Evolutionary conservation across 2,797 vertebrate genomes (phyloP).

Genomic region (Macropodus opercularis): DNA sequence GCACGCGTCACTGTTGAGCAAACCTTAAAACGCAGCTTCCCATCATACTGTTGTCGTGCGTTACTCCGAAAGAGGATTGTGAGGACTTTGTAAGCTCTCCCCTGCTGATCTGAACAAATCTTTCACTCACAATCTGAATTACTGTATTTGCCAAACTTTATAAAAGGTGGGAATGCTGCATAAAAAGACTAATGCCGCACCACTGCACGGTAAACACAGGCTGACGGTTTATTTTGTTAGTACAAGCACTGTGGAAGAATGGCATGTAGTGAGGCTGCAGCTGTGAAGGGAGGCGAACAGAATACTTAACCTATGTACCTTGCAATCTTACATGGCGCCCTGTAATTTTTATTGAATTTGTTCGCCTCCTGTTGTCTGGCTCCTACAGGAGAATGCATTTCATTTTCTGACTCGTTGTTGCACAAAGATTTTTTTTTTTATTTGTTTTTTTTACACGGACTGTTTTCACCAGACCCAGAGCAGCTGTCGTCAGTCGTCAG

Average conservation of each 20-base stretch:
- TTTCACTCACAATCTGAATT: no score
- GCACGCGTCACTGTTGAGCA: no score
- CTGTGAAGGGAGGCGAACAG: conserved; percentile 9
- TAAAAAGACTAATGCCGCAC: no score
- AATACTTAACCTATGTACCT: background rate
- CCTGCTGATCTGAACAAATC: no score
- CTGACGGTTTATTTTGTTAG: background rate
- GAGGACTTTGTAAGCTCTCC: no score
- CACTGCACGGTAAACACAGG: background rate
- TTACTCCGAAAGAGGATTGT: no score
- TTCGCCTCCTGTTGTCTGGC: conserved; percentile 24
- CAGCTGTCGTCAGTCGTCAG: conserved; percentile 51
- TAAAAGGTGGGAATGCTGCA: background rate
- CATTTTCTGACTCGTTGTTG: conserved; percentile 16
- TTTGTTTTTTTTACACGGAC: no score
- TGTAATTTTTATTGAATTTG: conserved; percentile 3
- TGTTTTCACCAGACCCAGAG: conserved; percentile 35
- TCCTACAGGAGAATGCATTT: conserved; percentile 13
- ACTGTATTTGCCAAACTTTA: no score
- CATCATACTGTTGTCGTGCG: no score
- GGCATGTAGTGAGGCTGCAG: conserved; percentile 9
- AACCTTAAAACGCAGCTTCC: no score
- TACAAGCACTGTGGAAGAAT: background rate
- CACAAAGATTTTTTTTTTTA: no score
- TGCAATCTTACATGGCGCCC: conserved; percentile 6